Evolutionary conservation across 2,888 invertebrate genomes (phyloP).

Genomic region (Yponomeuta malinellus): DNA sequence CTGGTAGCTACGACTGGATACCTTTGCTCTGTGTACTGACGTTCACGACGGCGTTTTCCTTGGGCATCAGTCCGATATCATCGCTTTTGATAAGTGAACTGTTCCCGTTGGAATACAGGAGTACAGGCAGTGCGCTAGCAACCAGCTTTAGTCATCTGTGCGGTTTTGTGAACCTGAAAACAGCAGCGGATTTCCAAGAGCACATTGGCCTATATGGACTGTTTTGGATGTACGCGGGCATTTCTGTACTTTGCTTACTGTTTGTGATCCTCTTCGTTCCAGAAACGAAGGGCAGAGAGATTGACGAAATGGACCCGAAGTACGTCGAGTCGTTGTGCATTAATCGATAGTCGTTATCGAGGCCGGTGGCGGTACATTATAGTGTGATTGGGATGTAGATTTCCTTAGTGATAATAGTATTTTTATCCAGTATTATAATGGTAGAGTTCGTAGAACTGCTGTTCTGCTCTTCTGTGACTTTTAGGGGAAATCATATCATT

Average conservation of each 20-base stretch:
- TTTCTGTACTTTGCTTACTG: conserved; percentile 85
- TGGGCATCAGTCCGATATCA: conserved; percentile 86
- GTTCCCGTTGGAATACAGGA: conserved; percentile 82
- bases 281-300: conserved; percentile 92
- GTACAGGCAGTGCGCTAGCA: conserved; percentile 81
- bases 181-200: conserved; percentile 86
- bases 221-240: conserved; percentile 90
- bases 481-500: background rate
- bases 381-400: conserved; percentile 24
- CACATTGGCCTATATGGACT: conserved; percentile 85
- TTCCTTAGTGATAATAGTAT: conserved; percentile 22
- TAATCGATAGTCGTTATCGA: conserved; percentile 58
- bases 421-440: conserved; percentile 32
- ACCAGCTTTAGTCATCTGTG: conserved; percentile 91
- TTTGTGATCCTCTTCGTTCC: conserved; percentile 91
- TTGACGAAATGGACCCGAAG: conserved; percentile 90
- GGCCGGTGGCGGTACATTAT: background rate
- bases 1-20: conserved; percentile 84
- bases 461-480: background rate
- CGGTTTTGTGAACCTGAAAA: conserved; percentile 89
- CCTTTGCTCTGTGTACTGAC: conserved; percentile 88
- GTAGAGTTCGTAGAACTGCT: background rate
- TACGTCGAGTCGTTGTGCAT: conserved; percentile 75
- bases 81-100: conserved; percentile 83
- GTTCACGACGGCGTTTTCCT: conserved; percentile 88